Conservation (phyloP, 2,888 invertebrate genomes). For the Trissolcus brochymenae region DNA sequence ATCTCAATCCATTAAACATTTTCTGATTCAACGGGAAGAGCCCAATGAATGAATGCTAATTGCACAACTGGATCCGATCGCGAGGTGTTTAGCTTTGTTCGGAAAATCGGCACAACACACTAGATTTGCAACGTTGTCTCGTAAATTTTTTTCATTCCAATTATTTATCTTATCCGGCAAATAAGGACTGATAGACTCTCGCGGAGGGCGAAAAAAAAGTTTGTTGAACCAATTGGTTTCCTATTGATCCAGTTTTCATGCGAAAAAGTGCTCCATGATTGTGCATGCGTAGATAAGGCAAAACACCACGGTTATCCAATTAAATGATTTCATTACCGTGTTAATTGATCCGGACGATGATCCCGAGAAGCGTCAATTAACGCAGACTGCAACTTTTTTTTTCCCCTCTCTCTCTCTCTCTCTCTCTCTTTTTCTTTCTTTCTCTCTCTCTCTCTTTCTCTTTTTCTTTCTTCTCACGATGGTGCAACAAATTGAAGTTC, state of each 20-base stretch:
- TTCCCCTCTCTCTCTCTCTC: too few relatives aligned
- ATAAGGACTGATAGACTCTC: constrained; percentile 13
- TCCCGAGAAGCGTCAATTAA: constrained; percentile 31
- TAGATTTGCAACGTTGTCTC: background rate
- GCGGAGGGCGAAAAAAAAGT: constrained; percentile 12
- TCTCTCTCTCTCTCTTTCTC: too few relatives aligned
- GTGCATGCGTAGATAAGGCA: constrained; percentile 8
- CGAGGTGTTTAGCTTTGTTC: constrained; percentile 31
- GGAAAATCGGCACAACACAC: constrained; percentile 14
- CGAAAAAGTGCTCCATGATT: constrained; percentile 30
- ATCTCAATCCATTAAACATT: constrained; percentile 31
- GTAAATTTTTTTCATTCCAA: too few relatives aligned
- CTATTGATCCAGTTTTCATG: constrained; percentile 36
- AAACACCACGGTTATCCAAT: constrained; percentile 28
- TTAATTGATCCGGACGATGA: constrained; percentile 41
- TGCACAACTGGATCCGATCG: constrained; percentile 46
- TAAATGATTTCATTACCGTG: constrained; percentile 45
- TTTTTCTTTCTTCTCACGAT: background rate
- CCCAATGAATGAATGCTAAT: constrained; percentile 35
- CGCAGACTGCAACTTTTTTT: constrained; percentile 10
- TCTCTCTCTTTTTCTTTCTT: too few relatives aligned
- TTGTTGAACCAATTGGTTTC: constrained; percentile 29
- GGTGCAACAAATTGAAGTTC: constrained; percentile 15
- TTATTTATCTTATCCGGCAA: background rate
- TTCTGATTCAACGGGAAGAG: constrained; percentile 33